Base-by-base conservation (phyloP, 2,888 invertebrate species). In the Syrphus vitripennis region DNA sequence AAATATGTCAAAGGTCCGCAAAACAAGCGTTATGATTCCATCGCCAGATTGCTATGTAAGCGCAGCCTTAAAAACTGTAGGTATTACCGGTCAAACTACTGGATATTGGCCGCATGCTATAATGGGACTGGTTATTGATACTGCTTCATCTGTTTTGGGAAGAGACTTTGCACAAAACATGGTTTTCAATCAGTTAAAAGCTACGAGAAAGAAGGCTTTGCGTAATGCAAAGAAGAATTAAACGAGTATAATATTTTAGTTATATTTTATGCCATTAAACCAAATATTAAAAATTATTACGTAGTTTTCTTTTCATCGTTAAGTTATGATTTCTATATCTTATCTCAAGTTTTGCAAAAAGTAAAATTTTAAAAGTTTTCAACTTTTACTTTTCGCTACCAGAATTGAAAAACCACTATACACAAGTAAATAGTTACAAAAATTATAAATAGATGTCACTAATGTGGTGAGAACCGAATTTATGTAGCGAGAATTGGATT, bases 1-100 rank as follows among this genome's bases (percentile, higher is more conserved):
- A 0, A 98, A 98, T 90, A 97, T 98, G 97, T 95, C 96, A 10
- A 96, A 97, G 89, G 96, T 98, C 79, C 94, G 94, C n/a, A 93
- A 94, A 45, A 93, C 95, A 31, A 95, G 95, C 0, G 93, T 95
- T 92, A 95, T 97, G 93, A 96, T 97, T 0, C 97, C 97, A 0
- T 94, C 95, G 0, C 95, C 97, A 0, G 94, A 95, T 55, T 94
- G 93, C 40, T 97, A 95, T 91, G 97, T 97, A 37, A 93, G 93
- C 75, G 94, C 95, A 0, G 95, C 97, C 0, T 91, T 97, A 1
- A 94, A 93, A 75, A 95, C 96, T 1, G 93, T 97, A 9, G 97
- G 97, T 1, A 94, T 96, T 53, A 93, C 94, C 55, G 93, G 94
- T 14, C 93, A 93, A 67, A 96, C 97, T 0, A 95, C 96, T 0